These are phyloP conservation scores for Brachymystax lenok DNA, from an alignment of 2,797 vertebrate genomes.

Conservation along the genomic window DNA sequence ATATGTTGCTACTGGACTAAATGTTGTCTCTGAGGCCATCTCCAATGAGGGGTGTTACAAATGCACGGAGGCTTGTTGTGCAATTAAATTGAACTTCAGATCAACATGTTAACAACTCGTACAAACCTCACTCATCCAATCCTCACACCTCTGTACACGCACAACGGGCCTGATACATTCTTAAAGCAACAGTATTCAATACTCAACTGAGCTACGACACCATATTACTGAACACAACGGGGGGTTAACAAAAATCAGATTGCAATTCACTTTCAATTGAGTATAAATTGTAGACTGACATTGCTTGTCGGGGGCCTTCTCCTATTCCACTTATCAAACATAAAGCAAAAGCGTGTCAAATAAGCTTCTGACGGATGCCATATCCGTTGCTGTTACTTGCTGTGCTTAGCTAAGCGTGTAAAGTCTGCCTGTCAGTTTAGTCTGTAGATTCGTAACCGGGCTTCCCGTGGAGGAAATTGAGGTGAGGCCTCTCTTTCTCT, in stretches of 20 bases:
- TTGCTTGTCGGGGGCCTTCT: neutral
- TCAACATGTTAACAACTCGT: too few species aligned
- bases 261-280: too few species aligned
- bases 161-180: too few species aligned
- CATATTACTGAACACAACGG: too few species aligned
- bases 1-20: neutral
- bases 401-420: slow-evolving; percentile 7
- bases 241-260: too few species aligned
- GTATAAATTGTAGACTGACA: too few species aligned
- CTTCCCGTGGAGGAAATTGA: neutral
- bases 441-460: neutral
- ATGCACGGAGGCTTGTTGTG: neutral
- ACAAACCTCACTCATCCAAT: too few species aligned
- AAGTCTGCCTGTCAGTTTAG: neutral
- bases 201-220: too few species aligned
- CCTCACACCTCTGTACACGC: too few species aligned
- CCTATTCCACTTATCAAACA: neutral
- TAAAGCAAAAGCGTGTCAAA: neutral
- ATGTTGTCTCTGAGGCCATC: too few species aligned
- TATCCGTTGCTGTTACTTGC: neutral
- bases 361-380: slow-evolving; percentile 1
- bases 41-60: neutral
- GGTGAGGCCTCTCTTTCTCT: slow-evolving; percentile 4
- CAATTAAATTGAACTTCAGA: too few species aligned
- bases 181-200: too few species aligned